Conservation (phyloP, 2,113 vertebrate species). For the Macrotis lagotis region DNA sequence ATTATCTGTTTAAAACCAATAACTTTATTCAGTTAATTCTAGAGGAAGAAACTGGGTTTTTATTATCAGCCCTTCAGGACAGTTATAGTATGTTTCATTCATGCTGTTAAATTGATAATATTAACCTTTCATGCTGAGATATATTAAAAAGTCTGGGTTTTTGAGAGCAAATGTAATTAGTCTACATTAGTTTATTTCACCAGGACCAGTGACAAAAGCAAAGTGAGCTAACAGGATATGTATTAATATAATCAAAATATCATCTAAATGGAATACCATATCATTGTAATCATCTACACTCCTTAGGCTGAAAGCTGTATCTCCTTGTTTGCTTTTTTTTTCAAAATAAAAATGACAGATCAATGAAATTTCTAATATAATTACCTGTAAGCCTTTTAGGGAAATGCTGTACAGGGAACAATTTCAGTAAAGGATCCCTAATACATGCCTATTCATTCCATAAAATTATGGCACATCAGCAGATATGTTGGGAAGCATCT, state of each 20-base stretch:
- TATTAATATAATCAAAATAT: constrained; percentile 73
- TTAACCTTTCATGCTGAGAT: constrained; percentile 68
- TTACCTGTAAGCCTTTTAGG: constrained; percentile 38
- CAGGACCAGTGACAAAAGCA: constrained; percentile 51
- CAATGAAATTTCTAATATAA: constrained; percentile 58
- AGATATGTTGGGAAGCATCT: not conserved
- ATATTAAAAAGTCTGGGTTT: constrained; percentile 69
- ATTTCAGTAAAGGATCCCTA: constrained; percentile 37
- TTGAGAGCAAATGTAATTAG: constrained; percentile 75
- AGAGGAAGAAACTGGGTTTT: constrained; percentile 50
- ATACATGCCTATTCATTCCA: constrained; percentile 49
- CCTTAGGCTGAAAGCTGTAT: constrained; percentile 44
- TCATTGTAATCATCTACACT: constrained; percentile 42
- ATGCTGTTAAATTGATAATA: constrained; percentile 74
- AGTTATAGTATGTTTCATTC: constrained; percentile 66
- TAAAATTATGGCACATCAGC: constrained; percentile 11
- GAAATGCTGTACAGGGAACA: constrained; percentile 48
- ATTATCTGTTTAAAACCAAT: constrained; percentile 16
- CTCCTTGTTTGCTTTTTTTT: constrained; percentile 44
- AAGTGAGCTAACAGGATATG: constrained; percentile 61
- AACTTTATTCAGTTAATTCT: constrained; percentile 57
- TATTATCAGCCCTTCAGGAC: constrained; percentile 68
- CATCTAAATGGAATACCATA: constrained; percentile 34
- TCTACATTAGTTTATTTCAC: constrained; percentile 70
- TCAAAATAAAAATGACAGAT: constrained; percentile 66